Evolutionary conservation across 92 coral and sea anemone species (phyloP).

Genomic region (Anthopleura xanthogrammica): DNA sequence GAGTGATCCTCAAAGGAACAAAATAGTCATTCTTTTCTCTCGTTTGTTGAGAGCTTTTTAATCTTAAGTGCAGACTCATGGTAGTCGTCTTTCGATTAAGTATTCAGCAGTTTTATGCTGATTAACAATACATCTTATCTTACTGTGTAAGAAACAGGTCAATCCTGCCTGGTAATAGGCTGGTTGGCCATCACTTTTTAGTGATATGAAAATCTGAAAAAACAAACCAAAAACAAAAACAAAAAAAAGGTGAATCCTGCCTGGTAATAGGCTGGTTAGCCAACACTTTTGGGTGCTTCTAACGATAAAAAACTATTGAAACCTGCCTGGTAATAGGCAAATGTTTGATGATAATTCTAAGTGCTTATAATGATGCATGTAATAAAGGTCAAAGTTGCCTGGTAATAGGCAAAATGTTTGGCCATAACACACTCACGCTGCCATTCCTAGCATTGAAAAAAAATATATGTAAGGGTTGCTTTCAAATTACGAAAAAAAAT

Average conservation of each 20-base stretch:
- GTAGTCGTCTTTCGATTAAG: not conserved
- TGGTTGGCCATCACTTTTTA: not conserved
- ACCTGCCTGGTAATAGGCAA: not conserved
- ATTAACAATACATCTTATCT: not conserved
- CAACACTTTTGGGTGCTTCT: not conserved
- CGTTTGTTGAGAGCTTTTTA: no score
- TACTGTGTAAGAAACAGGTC: conserved; percentile 26
- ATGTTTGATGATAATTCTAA: no score
- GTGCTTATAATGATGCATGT: no score
- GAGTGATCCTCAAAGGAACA: no score
- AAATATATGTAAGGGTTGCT: not conserved
- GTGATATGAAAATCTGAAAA: not conserved
- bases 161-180: conserved; percentile 18
- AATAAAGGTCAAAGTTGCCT: not conserved
- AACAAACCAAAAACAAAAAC: not conserved
- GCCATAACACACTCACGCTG: not conserved
- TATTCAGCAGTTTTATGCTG: conserved; percentile 23
- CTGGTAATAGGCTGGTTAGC: not conserved
- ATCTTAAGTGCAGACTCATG: no score
- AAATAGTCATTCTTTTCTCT: no score
- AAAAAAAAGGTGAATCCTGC: not conserved
- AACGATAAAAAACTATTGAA: not conserved
- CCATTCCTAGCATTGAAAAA: not conserved
- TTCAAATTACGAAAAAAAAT: no score
- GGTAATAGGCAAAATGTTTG: not conserved